phyloP scores from a whole-genome alignment of 2,113 vertebrate genomes.

The Epinephelus fuscoguttatus region DNA sequence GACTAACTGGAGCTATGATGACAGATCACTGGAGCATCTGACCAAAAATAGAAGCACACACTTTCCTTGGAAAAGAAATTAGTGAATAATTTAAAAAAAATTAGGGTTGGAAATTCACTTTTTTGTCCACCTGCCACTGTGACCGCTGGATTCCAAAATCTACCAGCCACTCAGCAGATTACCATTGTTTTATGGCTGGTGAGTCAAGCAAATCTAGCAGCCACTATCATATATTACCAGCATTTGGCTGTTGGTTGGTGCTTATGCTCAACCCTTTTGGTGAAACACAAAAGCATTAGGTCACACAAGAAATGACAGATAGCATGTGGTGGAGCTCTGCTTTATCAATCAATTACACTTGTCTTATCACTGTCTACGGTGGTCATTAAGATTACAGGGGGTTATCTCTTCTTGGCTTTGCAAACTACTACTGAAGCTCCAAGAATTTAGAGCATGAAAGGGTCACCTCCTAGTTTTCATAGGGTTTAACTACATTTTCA shows the following conservation, averaged over 20 bases:
- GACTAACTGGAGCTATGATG: not conserved
- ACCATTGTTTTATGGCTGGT: no score
- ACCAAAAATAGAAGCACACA: not conserved
- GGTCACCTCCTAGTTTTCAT: not conserved
- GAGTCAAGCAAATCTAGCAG: no score
- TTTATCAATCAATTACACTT: slow-evolving; percentile 24
- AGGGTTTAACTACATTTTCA: not conserved
- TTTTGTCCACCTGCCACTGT: no score
- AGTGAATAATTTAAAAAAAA: no score
- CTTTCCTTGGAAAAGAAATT: not conserved
- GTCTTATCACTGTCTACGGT: slow-evolving; percentile 28
- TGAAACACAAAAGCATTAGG: not conserved
- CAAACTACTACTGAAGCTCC: not conserved
- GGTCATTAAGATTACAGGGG: not conserved
- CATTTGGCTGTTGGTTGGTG: no score
- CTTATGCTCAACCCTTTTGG: no score
- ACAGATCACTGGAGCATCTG: not conserved
- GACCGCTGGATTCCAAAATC: no score
- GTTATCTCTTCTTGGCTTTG: slow-evolving; percentile 28
- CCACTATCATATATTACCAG: no score
- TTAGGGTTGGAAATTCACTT: no score
- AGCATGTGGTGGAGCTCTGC: not conserved
- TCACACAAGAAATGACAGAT: not conserved
- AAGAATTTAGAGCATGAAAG: not conserved
- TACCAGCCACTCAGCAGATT: no score